Percentiles rank a stretch among this genome's conserved stretches.
phyloP scores from a whole-genome alignment of 2,888 invertebrate genomes.

The Drosophila greeni region DNA sequence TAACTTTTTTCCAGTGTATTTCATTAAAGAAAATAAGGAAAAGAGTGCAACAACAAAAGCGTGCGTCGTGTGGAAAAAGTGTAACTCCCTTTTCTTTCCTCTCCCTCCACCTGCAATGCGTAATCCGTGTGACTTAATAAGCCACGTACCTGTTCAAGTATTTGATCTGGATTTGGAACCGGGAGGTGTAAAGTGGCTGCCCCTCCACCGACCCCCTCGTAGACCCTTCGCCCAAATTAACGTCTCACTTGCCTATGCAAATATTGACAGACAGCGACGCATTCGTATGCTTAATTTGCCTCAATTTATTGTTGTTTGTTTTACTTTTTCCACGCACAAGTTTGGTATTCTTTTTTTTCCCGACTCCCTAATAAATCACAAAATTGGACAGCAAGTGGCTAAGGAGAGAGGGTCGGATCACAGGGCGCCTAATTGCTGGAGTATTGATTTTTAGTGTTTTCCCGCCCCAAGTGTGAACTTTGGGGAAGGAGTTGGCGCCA shows the following conservation, averaged over 20 bases:
- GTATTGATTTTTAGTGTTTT: slow-evolving; percentile 37
- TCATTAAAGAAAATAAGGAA: background rate
- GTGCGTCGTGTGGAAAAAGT: slow-evolving; percentile 24
- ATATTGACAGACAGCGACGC: slow-evolving; percentile 60
- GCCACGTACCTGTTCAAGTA: slow-evolving; percentile 62
- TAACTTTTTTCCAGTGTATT: too few species aligned
- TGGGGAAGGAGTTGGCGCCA: slow-evolving; percentile 26
- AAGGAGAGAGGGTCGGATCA: background rate
- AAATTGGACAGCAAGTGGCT: slow-evolving; percentile 32
- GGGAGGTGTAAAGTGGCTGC: slow-evolving; percentile 19
- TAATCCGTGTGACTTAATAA: slow-evolving; percentile 71
- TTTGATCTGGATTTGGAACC: slow-evolving; percentile 43
- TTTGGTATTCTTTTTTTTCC: slow-evolving; percentile 8
- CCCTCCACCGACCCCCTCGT: background rate
- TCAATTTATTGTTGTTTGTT: slow-evolving; percentile 59
- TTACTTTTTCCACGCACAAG: slow-evolving; percentile 25
- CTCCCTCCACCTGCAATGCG: slow-evolving; percentile 28
- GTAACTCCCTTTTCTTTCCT: background rate
- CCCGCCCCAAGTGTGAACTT: slow-evolving; percentile 23
- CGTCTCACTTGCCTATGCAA: slow-evolving; percentile 55
- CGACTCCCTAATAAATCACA: slow-evolving; percentile 48
- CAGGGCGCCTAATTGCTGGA: slow-evolving; percentile 45
- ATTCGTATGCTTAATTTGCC: slow-evolving; percentile 64
- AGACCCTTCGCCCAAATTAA: background rate
- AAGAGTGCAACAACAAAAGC: slow-evolving; percentile 10